These are phyloP conservation scores for Ceyx melanurus DNA, from an alignment of 2,113 vertebrate genomes.

Conservation along the genomic window DNA sequence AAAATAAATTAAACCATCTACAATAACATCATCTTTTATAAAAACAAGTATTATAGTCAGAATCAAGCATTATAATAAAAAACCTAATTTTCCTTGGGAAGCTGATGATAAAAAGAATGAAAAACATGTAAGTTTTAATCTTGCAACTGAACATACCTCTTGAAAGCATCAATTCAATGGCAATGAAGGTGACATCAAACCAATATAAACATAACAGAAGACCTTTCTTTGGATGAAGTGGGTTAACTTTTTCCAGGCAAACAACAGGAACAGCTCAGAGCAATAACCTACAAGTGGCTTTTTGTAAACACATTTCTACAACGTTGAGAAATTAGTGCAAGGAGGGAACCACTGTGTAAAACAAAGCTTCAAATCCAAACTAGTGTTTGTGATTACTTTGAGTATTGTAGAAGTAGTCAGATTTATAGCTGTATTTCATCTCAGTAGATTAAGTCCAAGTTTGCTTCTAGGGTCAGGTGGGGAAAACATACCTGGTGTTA, in stretches of 20 bases:
- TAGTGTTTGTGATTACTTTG: neutral
- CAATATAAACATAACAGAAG: neutral
- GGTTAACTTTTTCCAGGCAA: neutral
- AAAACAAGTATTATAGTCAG: neutral
- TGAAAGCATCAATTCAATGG: neutral
- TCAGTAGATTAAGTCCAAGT: neutral
- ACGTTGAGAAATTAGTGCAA: neutral
- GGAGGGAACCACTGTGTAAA: neutral
- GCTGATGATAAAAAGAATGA: neutral
- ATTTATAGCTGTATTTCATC: neutral
- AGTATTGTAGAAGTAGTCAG: neutral
- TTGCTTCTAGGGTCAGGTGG: neutral
- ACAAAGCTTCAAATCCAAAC: neutral
- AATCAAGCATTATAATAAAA: neutral
- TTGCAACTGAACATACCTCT: neutral
- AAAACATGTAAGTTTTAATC: neutral
- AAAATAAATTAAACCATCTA: neutral
- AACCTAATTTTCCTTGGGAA: neutral
- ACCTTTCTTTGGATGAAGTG: neutral
- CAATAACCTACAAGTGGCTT: neutral
- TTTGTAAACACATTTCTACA: neutral
- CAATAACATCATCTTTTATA: neutral
- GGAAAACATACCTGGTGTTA: conserved; percentile 90
- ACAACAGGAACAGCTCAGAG: neutral
- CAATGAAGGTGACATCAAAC: conserved; percentile 50